Conservation (phyloP, 2,888 invertebrate genomes). For the Drosophila nigricruria region DNA sequence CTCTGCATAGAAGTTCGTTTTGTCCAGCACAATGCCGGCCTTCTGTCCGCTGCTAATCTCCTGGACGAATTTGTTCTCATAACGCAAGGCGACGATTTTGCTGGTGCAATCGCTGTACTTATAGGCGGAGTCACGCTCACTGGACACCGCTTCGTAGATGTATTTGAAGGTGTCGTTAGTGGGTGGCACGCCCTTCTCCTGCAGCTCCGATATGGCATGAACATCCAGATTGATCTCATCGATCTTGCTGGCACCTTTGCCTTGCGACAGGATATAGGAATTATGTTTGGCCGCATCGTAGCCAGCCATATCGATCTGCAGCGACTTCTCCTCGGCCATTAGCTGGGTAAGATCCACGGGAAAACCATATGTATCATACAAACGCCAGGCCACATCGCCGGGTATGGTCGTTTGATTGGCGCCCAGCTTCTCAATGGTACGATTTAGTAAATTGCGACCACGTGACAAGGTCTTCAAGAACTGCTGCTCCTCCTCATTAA, state of each 20-base stretch:
- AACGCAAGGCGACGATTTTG: slow-evolving; percentile 93
- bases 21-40: slow-evolving; percentile 96
- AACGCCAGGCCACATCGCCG: slow-evolving; percentile 98
- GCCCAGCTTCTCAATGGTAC: slow-evolving; percentile 94
- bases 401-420: slow-evolving; percentile 90
- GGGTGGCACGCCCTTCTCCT: slow-evolving; percentile 90
- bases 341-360: slow-evolving; percentile 98
- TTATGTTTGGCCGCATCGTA: slow-evolving; percentile 97
- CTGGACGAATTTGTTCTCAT: slow-evolving; percentile 93
- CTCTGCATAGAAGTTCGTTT: slow-evolving; percentile 98
- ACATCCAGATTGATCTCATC: slow-evolving; percentile 96
- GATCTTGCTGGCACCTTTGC: slow-evolving; percentile 91
- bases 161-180: slow-evolving; percentile 98
- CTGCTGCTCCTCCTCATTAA: slow-evolving; percentile 99
- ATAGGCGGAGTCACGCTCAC: slow-evolving; percentile 90
- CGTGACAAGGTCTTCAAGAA: slow-evolving; percentile 97
- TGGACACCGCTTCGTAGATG: slow-evolving; percentile 90
- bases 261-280: slow-evolving; percentile 95
- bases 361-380: slow-evolving; percentile 99
- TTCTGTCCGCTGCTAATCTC: slow-evolving; percentile 93
- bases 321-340: slow-evolving; percentile 98
- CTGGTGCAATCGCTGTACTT: slow-evolving; percentile 90
- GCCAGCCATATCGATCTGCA: slow-evolving; percentile 94
- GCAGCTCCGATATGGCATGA: slow-evolving; percentile 96
- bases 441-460: slow-evolving; percentile 95